Evolutionary conservation across 2,797 vertebrate genomes (phyloP).

Genomic region (Protonibea diacanthus): DNA sequence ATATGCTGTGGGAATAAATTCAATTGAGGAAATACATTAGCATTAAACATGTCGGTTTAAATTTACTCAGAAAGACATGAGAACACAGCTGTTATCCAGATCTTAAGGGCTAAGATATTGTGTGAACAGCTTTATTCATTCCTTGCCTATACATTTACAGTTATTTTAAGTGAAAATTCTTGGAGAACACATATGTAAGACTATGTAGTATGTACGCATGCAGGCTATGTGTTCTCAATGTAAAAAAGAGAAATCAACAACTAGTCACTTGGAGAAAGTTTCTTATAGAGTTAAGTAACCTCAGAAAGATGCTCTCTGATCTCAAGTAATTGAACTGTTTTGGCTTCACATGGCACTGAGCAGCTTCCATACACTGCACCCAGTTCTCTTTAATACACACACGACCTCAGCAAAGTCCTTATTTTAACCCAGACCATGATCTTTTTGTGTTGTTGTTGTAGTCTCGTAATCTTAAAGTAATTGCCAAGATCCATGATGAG

Average conservation of each 20-base stretch:
- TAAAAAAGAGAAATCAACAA: not conserved
- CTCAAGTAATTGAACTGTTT: too few species aligned
- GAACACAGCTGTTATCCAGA: slow-evolving; percentile 1
- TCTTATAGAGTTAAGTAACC: not conserved
- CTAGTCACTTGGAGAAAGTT: not conserved
- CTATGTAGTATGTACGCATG: not conserved
- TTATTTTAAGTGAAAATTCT: not conserved
- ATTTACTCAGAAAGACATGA: not conserved
- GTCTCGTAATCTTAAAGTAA: not conserved
- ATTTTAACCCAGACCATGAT: not conserved
- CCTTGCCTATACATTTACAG: not conserved
- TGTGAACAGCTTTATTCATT: not conserved
- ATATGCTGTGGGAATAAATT: not conserved
- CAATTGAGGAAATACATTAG: slow-evolving; percentile 5
- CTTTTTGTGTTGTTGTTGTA: not conserved
- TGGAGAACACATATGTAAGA: not conserved
- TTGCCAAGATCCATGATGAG: not conserved
- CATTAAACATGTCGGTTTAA: not conserved
- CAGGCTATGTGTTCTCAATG: not conserved
- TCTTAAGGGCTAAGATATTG: not conserved
- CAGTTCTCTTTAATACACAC: too few species aligned
- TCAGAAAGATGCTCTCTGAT: too few species aligned
- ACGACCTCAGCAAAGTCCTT: not conserved
- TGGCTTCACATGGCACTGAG: too few species aligned
- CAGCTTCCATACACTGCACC: too few species aligned